Evolutionary conservation across 1,140 invertebrate species (phyloP).

Genomic region (Sinella curviseta): DNA sequence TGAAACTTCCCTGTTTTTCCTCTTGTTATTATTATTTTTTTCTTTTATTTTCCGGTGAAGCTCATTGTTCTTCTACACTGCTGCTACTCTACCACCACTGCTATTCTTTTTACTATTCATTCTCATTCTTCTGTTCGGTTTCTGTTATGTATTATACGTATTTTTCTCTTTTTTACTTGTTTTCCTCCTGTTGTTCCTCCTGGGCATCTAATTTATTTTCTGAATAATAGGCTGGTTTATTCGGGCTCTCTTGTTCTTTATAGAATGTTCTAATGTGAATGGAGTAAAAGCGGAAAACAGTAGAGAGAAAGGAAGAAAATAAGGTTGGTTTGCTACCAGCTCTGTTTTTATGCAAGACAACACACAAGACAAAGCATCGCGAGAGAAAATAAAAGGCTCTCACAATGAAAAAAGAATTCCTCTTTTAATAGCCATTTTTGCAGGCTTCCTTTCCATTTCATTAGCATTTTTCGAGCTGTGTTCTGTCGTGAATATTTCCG

Average conservation of each 20-base stretch:
- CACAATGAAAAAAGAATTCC: background rate
- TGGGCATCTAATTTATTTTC: slow-evolving; percentile 23
- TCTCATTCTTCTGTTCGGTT: slow-evolving; percentile 3
- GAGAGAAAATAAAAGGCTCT: background rate
- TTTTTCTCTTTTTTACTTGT: background rate
- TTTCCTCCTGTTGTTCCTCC: slow-evolving; percentile 2
- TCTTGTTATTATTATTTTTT: slow-evolving; percentile 1
- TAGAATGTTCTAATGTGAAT: background rate
- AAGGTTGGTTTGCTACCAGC: background rate
- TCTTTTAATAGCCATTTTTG: slow-evolving; percentile 11
- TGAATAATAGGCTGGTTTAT: slow-evolving; percentile 20
- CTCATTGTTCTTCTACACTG: background rate
- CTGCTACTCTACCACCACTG: background rate
- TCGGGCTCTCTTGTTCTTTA: background rate
- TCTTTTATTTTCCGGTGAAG: background rate
- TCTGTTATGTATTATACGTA: background rate
- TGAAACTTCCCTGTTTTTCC: background rate
- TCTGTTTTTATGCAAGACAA: background rate
- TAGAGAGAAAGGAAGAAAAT: background rate
- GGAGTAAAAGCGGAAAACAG: background rate
- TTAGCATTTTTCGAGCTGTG: background rate
- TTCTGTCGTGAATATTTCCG: background rate
- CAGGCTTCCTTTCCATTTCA: slow-evolving; percentile 6
- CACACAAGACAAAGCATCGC: background rate
- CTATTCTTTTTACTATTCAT: background rate